Percentiles rank a stretch among this genome's conserved stretches.
Conservation (phyloP, 2,888 invertebrate species). For the Megaustenia siamemsis region DNA sequence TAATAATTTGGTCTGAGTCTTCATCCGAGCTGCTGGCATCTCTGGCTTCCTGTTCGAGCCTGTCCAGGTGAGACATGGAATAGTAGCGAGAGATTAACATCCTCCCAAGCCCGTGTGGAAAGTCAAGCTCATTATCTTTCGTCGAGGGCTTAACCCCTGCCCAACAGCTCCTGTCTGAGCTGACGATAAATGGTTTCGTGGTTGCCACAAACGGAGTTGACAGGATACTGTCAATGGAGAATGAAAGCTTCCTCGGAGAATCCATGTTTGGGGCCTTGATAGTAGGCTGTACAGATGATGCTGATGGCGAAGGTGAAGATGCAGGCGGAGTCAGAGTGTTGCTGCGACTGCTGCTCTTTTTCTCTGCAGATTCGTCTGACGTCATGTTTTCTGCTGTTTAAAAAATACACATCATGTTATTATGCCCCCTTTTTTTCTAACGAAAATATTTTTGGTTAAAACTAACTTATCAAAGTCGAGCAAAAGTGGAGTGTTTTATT, state of each 20-base stretch:
- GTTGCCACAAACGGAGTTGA: slow-evolving; percentile 31
- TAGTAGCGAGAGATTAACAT: slow-evolving; percentile 11
- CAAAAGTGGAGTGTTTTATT: too few species aligned
- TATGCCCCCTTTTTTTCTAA: neutral
- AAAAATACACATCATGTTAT: neutral
- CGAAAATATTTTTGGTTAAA: too few species aligned
- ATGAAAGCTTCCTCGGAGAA: slow-evolving; percentile 28
- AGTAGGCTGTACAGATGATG: neutral
- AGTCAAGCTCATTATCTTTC: neutral
- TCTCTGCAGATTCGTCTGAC: slow-evolving; percentile 22
- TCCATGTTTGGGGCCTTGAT: neutral
- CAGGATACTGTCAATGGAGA: slow-evolving; percentile 49
- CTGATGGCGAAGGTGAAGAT: neutral
- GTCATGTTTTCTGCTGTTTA: slow-evolving; percentile 20
- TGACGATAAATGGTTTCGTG: neutral
- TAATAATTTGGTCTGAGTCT: neutral
- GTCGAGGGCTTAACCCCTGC: slow-evolving; percentile 3
- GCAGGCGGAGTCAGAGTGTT: neutral
- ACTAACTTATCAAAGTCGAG: too few species aligned
- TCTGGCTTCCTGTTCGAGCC: neutral
- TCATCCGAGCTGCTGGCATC: slow-evolving; percentile 25
- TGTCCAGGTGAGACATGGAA: neutral
- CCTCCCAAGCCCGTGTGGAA: neutral
- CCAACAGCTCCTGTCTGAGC: slow-evolving; percentile 4
- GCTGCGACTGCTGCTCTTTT: slow-evolving; percentile 4